A percentile compares a stretch with the other conserved stretches of the same genome.
Evolutionary conservation across 1,140 invertebrate species (phyloP).

Genomic region (Anoplophora glabripennis): DNA sequence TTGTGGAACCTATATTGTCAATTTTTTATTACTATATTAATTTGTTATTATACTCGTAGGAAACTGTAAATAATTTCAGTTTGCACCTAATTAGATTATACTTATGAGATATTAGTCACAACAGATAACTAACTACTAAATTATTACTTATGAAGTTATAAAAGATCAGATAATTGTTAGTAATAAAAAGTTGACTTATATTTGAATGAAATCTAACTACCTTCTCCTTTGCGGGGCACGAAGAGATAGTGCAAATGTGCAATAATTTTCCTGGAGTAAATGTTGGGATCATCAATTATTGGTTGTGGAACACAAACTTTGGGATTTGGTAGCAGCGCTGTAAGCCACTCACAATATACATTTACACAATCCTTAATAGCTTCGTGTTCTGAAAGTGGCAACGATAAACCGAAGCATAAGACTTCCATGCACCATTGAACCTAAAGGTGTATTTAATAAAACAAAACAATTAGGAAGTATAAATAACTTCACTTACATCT

Average conservation of each 20-base stretch:
- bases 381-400: conserved; percentile 88
- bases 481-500: conserved; percentile 57
- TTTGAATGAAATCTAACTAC: conserved; percentile 55
- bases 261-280: conserved; percentile 89
- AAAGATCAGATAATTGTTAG: background rate
- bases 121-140: background rate
- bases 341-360: conserved; percentile 96
- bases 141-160: background rate
- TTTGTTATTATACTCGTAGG: background rate
- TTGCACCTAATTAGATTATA: too few species aligned
- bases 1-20: conserved; percentile 2
- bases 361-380: conserved; percentile 94
- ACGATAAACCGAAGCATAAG: conserved; percentile 86
- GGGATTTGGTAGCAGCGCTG: conserved; percentile 76
- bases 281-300: conserved; percentile 84
- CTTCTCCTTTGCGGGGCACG: conserved; percentile 87
- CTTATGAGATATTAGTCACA: background rate
- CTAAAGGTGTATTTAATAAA: conserved; percentile 38
- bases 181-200: background rate
- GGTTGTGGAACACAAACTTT: conserved; percentile 82
- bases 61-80: too few species aligned
- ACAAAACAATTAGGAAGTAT: background rate
- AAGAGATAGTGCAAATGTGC: conserved; percentile 94
- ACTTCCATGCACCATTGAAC: conserved; percentile 92
- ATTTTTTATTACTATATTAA: conserved; percentile 1